phyloP scores from a whole-genome alignment of 2,797 vertebrate species.

The Gymnopithys bicolor region DNA sequence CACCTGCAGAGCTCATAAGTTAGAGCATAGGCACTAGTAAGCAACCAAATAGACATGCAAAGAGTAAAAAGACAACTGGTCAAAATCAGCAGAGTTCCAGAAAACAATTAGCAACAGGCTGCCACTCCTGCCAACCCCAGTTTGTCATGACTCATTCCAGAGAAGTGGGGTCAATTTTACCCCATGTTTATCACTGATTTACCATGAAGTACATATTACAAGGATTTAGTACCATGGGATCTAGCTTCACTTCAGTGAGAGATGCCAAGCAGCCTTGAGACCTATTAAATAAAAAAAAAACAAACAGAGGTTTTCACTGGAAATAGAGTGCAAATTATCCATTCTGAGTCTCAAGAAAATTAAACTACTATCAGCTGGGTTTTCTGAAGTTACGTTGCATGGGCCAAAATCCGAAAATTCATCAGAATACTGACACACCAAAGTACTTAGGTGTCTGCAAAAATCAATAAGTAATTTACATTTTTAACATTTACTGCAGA shows the following conservation, averaged over 20 bases:
- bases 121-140: background rate
- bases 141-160: slow-evolving; percentile 39
- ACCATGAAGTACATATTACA: slow-evolving; percentile 32
- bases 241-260: slow-evolving; percentile 41
- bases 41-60: background rate
- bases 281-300: background rate
- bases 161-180: slow-evolving; percentile 46
- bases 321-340: background rate
- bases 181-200: slow-evolving; percentile 51
- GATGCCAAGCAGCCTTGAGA: slow-evolving; percentile 39
- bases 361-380: background rate
- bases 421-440: background rate
- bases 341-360: background rate
- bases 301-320: background rate
- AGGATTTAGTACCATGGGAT: slow-evolving; percentile 33
- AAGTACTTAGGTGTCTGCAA: background rate
- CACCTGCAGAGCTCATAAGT: background rate
- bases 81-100: background rate
- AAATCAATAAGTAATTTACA: background rate
- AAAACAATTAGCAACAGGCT: slow-evolving; percentile 25
- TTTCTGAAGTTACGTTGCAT: background rate
- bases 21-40: background rate
- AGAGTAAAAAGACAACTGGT: background rate
- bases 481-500: slow-evolving; percentile 9
- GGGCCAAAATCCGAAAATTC: background rate